Evolutionary conservation across 2,113 vertebrate genomes (phyloP).

Genomic region (Capra hircus): DNA sequence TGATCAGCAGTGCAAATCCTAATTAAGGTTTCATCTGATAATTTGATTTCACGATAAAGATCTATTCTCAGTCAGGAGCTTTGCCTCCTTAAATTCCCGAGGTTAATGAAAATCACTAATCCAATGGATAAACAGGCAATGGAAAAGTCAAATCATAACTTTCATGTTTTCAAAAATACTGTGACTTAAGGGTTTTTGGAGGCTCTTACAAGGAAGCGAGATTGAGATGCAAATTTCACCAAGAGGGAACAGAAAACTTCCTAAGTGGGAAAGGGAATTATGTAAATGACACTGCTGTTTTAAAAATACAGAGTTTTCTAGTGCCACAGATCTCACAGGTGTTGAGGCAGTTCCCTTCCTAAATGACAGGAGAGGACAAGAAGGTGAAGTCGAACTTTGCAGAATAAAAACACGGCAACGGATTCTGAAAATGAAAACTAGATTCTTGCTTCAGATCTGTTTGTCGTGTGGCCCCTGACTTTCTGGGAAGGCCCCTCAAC

Average conservation of each 20-base stretch:
- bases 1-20: conserved; percentile 51
- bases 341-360: background rate
- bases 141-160: conserved; percentile 57
- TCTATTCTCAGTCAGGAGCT: conserved; percentile 63
- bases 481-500: background rate
- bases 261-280: conserved; percentile 57
- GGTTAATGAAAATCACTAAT: conserved; percentile 63
- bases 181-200: conserved; percentile 50
- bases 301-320: conserved; percentile 25
- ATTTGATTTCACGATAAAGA: conserved; percentile 62
- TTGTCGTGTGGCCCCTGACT: background rate
- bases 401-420: background rate
- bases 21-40: conserved; percentile 66
- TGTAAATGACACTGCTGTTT: conserved; percentile 39
- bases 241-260: conserved; percentile 62
- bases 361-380: background rate
- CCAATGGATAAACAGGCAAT: conserved; percentile 65
- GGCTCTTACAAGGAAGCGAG: conserved; percentile 38
- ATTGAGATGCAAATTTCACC: conserved; percentile 64
- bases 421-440: background rate
- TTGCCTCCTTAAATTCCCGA: conserved; percentile 56
- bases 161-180: conserved; percentile 61
- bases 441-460: background rate
- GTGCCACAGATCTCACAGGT: conserved; percentile 7
- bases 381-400: background rate